These are phyloP conservation scores for Stegodyphus dumicola DNA, from an alignment of 1,140 invertebrate genomes.

Conservation along the genomic window DNA sequence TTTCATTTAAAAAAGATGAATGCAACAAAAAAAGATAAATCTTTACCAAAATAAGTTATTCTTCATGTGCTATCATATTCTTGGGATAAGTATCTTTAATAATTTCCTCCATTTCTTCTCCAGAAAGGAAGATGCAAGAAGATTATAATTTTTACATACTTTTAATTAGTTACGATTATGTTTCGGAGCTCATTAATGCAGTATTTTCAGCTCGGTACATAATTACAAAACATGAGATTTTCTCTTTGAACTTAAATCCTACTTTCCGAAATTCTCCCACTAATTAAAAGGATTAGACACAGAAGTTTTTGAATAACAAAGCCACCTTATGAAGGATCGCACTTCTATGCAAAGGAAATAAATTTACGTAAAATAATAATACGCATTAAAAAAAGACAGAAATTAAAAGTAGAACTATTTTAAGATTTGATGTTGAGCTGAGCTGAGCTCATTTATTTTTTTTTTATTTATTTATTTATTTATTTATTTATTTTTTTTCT, in stretches of 20 bases:
- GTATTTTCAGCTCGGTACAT: slow-evolving; percentile 15
- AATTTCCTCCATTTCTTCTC: background rate
- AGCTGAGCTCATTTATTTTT: background rate
- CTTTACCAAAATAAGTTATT: no score
- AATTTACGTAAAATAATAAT: background rate
- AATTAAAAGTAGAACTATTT: no score
- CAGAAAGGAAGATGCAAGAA: background rate
- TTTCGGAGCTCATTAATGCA: slow-evolving; percentile 19
- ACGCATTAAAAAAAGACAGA: background rate
- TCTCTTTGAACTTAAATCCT: slow-evolving; percentile 40
- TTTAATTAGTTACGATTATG: slow-evolving; percentile 54
- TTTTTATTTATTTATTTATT: no score
- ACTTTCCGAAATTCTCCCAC: background rate
- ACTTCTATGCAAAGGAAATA: background rate
- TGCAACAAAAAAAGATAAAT: no score
- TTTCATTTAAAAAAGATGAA: no score
- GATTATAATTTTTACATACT: slow-evolving; percentile 9
- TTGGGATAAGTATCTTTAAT: no score
- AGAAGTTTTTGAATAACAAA: background rate
- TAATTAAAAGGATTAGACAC: slow-evolving; percentile 49
- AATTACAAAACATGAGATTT: slow-evolving; percentile 52
- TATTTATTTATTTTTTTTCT: no score
- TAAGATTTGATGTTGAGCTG: background rate
- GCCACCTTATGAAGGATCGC: no score
- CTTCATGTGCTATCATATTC: no score